A percentile compares a stretch with the other conserved stretches of the same genome.
Evolutionary conservation across 2,113 vertebrate species (phyloP).

Genomic region (Edolisoma coerulescens): DNA sequence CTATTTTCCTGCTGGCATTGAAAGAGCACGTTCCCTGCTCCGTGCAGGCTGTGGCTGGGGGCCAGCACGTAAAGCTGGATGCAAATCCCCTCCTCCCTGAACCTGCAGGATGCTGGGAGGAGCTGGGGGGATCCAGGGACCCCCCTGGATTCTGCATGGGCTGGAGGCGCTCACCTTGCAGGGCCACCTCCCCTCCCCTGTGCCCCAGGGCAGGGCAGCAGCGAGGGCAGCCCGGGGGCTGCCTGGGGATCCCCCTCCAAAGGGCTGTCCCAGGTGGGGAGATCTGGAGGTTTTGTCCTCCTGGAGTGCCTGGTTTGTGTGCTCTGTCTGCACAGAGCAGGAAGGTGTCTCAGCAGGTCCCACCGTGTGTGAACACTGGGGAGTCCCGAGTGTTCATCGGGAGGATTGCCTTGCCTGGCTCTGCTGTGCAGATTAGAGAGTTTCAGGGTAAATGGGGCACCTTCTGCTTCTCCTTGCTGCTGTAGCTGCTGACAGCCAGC

Average conservation of each 20-base stretch:
- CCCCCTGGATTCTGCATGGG: conserved; percentile 49
- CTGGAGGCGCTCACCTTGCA: conserved; percentile 1
- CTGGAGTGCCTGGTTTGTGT: neutral
- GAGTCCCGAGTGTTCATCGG: neutral
- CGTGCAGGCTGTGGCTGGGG: neutral
- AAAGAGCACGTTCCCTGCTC: neutral
- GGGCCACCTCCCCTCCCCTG: conserved; percentile 10
- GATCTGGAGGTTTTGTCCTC: neutral
- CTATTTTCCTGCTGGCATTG: neutral
- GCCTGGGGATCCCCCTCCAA: neutral
- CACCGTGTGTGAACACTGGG: neutral
- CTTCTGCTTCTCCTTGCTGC: neutral
- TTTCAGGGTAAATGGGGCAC: neutral
- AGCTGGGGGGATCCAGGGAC: neutral
- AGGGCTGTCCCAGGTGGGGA: neutral
- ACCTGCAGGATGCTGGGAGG: neutral
- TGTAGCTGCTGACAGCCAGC: neutral
- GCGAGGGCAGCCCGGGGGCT: neutral
- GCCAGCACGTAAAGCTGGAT: neutral
- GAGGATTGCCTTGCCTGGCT: neutral
- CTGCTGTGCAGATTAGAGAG: neutral
- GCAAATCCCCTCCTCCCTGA: neutral
- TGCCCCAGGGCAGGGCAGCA: neutral
- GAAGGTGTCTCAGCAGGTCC: neutral
- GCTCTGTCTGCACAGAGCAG: neutral